Evolutionary conservation across 1,140 invertebrate genomes (phyloP), one percentile per base, ranked within the genome.

Genomic region (Drosophila auraria): DNA sequence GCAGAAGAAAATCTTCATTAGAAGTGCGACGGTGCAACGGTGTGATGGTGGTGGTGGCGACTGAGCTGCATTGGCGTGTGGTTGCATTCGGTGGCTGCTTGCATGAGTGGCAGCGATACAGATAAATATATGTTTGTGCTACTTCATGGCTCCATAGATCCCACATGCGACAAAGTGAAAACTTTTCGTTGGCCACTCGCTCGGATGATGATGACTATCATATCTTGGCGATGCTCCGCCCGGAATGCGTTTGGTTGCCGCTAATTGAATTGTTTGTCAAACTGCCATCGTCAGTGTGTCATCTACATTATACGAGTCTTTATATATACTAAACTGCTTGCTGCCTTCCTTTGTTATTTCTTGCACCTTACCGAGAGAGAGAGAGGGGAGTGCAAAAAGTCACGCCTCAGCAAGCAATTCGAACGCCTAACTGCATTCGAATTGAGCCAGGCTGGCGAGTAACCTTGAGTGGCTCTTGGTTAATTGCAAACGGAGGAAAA

Each of bases 81-180:
- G 77, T 64, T 78, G 77, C 75, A 79, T 61, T 63, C 60, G 66
- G 20, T 72, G 54, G 60, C 60, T 79, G 68, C 59, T 84, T 90
- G 84, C 84, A 89, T 87, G 83, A 80, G 72, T 72, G 60, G 71
- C 74, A 75, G 45, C 62, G 50, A 79, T 71, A 70, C 61, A 70
- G 27, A 69, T 53, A 74, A 53, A 78, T 59, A 74, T 74, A 64
- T 76, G 66, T 75, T 78, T 87, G 84, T 84, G 84, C 83, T 77
- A 87, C 80, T 87, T 87, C 63, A 80, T 66, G 82, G 64, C 71
- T 77, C 78, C 71, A 66, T 77, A 77, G 76, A 77, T 65, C 71
- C 72, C 79, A 75, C 83, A 86, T 87, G 83, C 83, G 83, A 87
- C 84, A 84, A 81, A 84, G 84, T 90, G 86, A 87, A 87, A 87